phyloP scores from a whole-genome alignment of 2,888 invertebrate species.

The Plagiodera versicolora region DNA sequence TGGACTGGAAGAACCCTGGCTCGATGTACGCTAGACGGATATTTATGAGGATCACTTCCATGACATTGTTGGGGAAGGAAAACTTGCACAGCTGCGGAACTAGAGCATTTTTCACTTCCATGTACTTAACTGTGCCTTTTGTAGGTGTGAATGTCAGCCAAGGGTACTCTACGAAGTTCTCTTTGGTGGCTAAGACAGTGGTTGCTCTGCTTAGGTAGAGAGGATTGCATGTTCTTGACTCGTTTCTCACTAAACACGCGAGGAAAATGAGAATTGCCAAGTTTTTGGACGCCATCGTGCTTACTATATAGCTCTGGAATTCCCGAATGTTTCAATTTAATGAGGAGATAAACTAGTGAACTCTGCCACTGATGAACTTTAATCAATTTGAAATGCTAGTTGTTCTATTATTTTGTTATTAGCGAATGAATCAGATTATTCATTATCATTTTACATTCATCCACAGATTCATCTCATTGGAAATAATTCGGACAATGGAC shows the following conservation, averaged over 20 bases:
- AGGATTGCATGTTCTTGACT: constrained; percentile 15
- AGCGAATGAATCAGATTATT: no score
- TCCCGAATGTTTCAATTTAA: neutral
- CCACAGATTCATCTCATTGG: no score
- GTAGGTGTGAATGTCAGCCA: constrained; percentile 23
- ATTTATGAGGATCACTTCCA: constrained; percentile 28
- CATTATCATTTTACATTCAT: no score
- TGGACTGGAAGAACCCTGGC: constrained; percentile 30
- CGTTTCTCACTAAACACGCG: neutral
- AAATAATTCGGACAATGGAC: no score
- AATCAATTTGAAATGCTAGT: no score
- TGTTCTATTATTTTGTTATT: no score
- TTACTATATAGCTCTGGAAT: neutral
- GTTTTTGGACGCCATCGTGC: neutral
- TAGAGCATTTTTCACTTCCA: constrained; percentile 13
- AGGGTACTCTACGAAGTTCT: constrained; percentile 28
- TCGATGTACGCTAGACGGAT: constrained; percentile 33
- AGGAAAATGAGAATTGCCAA: neutral
- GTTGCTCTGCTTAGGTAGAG: constrained; percentile 15
- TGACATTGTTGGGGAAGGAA: constrained; percentile 10
- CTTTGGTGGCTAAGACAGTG: constrained; percentile 17
- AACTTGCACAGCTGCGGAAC: constrained; percentile 27
- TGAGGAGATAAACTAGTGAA: neutral
- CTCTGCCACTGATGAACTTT: neutral
- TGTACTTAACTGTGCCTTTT: constrained; percentile 19